These are phyloP conservation scores for Brienomyrus longianalis DNA, from an alignment of 2,113 vertebrate species.

Conservation along the genomic window DNA sequence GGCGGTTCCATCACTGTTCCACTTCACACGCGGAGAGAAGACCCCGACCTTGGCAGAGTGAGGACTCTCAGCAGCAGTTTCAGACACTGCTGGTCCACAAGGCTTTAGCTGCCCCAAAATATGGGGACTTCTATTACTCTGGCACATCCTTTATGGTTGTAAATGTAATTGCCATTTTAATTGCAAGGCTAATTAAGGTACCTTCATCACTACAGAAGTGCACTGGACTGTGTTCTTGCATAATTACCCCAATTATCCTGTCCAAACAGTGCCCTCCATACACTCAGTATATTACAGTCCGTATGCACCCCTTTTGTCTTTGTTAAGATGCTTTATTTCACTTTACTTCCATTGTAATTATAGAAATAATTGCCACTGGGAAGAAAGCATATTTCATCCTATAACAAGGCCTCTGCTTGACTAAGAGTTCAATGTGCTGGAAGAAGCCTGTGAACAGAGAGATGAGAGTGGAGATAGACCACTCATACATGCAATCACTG, in stretches of 20 bases:
- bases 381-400: neutral
- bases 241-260: neutral
- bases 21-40: neutral
- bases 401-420: neutral
- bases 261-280: neutral
- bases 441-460: neutral
- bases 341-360: neutral
- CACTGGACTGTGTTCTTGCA: neutral
- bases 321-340: neutral
- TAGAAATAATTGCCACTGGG: neutral
- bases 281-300: neutral
- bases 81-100: neutral
- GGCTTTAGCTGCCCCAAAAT: neutral
- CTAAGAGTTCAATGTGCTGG: neutral
- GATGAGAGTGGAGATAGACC: neutral
- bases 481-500: neutral
- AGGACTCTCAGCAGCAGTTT: neutral
- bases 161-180: neutral
- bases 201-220: neutral
- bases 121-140: neutral
- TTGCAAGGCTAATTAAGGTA: neutral
- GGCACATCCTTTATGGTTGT: neutral
- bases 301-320: neutral
- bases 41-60: neutral
- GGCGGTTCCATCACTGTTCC: neutral